Percentiles rank a stretch among this genome's conserved stretches.
Evolutionary conservation across 1,140 invertebrate species (phyloP).

Genomic region (Dysdera silvatica): DNA sequence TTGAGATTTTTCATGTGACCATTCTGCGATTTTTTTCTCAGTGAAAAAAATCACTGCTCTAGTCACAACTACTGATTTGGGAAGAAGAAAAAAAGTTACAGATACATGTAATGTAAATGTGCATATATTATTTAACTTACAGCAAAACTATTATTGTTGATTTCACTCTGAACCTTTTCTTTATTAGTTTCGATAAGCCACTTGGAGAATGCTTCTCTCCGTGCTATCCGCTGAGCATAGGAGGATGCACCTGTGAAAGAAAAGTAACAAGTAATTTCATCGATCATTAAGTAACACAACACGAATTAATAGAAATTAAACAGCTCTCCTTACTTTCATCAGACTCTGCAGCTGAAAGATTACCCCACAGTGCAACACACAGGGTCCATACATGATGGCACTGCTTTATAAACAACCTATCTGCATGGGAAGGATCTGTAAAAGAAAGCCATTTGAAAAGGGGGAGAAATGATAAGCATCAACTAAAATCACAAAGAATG

Average conservation of each 20-base stretch:
- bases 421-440: constrained; percentile 32
- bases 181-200: constrained; percentile 49
- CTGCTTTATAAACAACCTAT: constrained; percentile 36
- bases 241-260: constrained; percentile 1
- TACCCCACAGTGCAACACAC: constrained; percentile 74
- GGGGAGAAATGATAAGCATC: constrained; percentile 21
- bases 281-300: too few relatives aligned
- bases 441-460: constrained; percentile 26
- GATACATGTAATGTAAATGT: too few relatives aligned
- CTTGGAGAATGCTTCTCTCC: constrained; percentile 54
- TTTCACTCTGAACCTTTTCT: neutral
- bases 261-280: too few relatives aligned
- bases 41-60: neutral
- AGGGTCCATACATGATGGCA: constrained; percentile 61
- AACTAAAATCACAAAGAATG: too few relatives aligned
- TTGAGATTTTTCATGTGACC: too few relatives aligned
- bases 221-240: constrained; percentile 47
- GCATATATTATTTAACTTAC: neutral
- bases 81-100: too few relatives aligned
- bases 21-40: too few relatives aligned
- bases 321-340: constrained; percentile 11
- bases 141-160: neutral
- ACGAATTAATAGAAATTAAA: too few relatives aligned
- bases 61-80: too few relatives aligned
- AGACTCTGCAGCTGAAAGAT: constrained; percentile 6